Conservation (phyloP, 35 echinoderm and acorn worm species). For the Anneissia japonica region DNA sequence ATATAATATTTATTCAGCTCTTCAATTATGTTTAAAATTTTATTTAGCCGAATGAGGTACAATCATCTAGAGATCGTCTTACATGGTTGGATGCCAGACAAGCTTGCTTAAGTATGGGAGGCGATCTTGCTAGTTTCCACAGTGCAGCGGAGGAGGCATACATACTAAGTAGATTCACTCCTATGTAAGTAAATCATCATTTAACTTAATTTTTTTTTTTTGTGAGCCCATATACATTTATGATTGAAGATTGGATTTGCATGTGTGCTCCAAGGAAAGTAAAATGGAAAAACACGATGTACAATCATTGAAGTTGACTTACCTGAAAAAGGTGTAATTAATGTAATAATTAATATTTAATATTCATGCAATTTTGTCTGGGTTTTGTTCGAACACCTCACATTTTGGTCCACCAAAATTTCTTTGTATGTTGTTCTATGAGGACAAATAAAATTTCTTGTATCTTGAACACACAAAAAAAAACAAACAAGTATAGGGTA, state of each 20-base stretch:
- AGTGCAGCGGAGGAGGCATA: conserved; percentile 41
- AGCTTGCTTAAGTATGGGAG: conserved; percentile 21
- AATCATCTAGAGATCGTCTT: neutral
- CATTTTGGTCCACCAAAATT: too few relatives aligned
- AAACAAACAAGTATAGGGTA: too few relatives aligned
- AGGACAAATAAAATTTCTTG: too few relatives aligned
- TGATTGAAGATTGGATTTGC: neutral
- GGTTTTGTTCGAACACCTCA: too few relatives aligned
- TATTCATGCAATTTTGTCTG: too few relatives aligned
- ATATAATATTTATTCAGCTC: too few relatives aligned
- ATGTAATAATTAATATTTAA: too few relatives aligned
- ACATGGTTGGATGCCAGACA: conserved; percentile 19
- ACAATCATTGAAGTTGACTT: too few relatives aligned
- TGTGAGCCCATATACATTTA: neutral
- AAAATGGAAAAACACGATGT: neutral
- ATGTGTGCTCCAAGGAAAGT: neutral
- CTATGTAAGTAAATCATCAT: conserved; percentile 25
- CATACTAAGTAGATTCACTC: conserved; percentile 19
- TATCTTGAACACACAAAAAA: too few relatives aligned
- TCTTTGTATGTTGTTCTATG: too few relatives aligned
- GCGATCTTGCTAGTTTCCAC: conserved; percentile 59
- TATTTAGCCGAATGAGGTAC: conserved; percentile 22
- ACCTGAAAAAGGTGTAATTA: too few relatives aligned
- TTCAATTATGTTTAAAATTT: neutral
- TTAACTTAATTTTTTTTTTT: neutral